Evolutionary conservation across 2,888 invertebrate species (phyloP), one percentile per base, ranked within the genome.

Genomic region (Escarpia spicata): DNA sequence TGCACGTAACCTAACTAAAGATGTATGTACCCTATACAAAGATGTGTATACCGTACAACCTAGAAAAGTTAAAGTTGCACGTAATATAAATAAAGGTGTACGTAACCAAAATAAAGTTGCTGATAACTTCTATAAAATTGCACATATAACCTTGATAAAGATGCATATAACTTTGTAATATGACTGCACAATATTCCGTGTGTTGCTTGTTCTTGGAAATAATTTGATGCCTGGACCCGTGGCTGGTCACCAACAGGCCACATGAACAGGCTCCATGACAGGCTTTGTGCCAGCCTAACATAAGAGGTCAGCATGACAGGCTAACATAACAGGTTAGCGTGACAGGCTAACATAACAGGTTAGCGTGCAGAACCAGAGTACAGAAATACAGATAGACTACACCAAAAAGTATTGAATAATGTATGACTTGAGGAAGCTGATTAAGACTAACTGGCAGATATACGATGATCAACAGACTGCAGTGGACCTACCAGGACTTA

Each of bases 401-500:
- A 75, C 75, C 19, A 15, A n/a, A 75, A 75, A 4, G 75, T 6
- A 75, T 75, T 75, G 75, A 75, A 75, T 75, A 75, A 75, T 75
- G 75, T 6, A n/a, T 26, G 75, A 75, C 6, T 75, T 15, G 26
- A 26, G n/a, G 75, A 75, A 26, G 75, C 75, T 75, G 19, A 3
- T 75, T n/a, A 26, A 92, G 75, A 92, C 45, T 43, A 10, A 89
- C 75, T 19, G 75, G 45, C 75, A 31, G 75, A 92, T 15, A 37
- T n/a, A 92, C 26, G 31, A 37, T 37, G 92, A 92, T 31, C 8
- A 52, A 43, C 37, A 92, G 44, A 92, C 31, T 4, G 43, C 31
- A 26, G 12, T n/a, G 75, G 90, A 15, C 89, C 43, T 19, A 26
- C 31, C 37, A n/a, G 10, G 19, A 94, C 94, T 94, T 95, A 97